A percentile compares a stretch with the other conserved stretches of the same genome.
These are phyloP conservation scores for Hypsopygia costalis DNA, from an alignment of 2,888 invertebrate species.

Conservation along the genomic window DNA sequence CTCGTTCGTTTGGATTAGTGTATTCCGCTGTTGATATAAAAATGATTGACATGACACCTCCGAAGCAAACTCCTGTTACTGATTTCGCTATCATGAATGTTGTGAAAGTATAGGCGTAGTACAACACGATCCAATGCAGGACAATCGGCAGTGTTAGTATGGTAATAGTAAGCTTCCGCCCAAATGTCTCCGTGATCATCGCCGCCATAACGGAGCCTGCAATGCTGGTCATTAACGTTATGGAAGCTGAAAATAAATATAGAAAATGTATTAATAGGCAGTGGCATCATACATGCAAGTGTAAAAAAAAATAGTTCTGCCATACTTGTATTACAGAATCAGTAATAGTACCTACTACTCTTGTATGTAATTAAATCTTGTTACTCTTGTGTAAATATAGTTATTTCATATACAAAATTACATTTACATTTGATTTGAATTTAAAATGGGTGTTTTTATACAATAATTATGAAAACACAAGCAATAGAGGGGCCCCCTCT, in stretches of 20 bases:
- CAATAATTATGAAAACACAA: no score
- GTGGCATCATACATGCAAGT: no score
- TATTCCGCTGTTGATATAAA: constrained; percentile 25
- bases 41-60: constrained; percentile 22
- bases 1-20: constrained; percentile 21
- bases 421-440: no score
- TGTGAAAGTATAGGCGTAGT: constrained; percentile 16
- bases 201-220: constrained; percentile 19
- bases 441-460: no score
- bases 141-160: constrained; percentile 18
- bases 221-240: constrained; percentile 19
- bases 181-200: constrained; percentile 18
- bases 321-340: no score
- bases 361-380: no score
- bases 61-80: constrained; percentile 24
- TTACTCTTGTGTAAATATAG: no score
- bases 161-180: constrained; percentile 20
- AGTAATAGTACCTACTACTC: no score
- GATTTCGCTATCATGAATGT: constrained; percentile 23
- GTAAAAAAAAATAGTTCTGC: no score
- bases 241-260: constrained; percentile 22
- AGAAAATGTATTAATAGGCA: not conserved
- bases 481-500: no score
- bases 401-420: no score
- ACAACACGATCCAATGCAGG: constrained; percentile 22